phyloP scores from a whole-genome alignment of 2,113 vertebrate species.

The Pteruthius melanotis region DNA sequence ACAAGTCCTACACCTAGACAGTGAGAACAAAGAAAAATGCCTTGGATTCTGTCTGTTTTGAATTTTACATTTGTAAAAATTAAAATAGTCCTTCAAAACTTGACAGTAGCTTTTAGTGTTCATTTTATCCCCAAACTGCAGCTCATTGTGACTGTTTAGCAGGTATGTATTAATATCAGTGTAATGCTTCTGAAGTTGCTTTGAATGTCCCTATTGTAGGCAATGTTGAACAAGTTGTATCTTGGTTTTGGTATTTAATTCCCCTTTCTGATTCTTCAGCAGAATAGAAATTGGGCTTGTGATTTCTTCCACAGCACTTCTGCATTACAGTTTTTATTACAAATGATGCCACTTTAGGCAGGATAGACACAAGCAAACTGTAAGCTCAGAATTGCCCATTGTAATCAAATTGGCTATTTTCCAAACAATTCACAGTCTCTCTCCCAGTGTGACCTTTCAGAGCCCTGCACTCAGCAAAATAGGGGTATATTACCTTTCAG shows the following conservation, averaged over 20 bases:
- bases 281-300: neutral
- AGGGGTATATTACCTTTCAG: constrained; percentile 40
- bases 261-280: neutral
- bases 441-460: constrained; percentile 46
- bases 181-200: neutral
- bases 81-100: neutral
- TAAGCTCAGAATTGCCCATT: constrained; percentile 44
- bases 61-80: neutral
- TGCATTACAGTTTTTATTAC: constrained; percentile 9
- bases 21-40: neutral
- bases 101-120: neutral
- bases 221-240: neutral
- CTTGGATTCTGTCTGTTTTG: neutral
- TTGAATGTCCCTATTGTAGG: neutral
- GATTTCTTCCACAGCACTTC: neutral
- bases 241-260: neutral
- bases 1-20: neutral
- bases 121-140: neutral
- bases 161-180: neutral
- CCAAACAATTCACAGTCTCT: constrained; percentile 50
- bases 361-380: constrained; percentile 35
- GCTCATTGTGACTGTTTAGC: neutral
- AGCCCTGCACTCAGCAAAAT: constrained; percentile 48
- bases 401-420: constrained; percentile 66
- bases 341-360: constrained; percentile 47